Base-by-base conservation (phyloP, 2,113 vertebrate species). In the Chloebia gouldiae region DNA sequence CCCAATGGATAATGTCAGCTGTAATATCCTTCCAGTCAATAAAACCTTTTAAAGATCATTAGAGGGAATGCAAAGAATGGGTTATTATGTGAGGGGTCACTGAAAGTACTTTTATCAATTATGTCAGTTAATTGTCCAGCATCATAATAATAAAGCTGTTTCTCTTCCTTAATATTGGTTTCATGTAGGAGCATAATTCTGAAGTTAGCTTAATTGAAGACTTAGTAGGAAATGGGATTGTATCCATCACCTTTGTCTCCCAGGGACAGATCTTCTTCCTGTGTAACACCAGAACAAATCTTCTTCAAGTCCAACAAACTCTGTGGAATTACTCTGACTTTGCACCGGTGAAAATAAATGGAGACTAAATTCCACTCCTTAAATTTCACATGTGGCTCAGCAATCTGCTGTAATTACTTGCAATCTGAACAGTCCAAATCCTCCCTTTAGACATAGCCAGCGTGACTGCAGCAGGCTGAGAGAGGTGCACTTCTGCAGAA, bases 331-430 rank as follows among this genome's bases (percentile, higher is more conserved):
- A 60, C 85, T 96, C 88, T 86, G 95, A 90, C 90, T 97, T 94
- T 96, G 96, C 96, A 96, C 87, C 85, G 90, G 90, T 85, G 85
- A 68, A 88, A 96, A 68, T 92, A 96, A 95, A 75, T 51, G 13
- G 65, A 60, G 88, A 44, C 69, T 92, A 71, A 90, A 76, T 81
- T 73, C 61, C 51, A 28, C 50, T 65, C 66, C 80, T 81, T 87
- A 86, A 91, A 84, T 96, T 93, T 90, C 92, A 53, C 18, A 4
- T 68, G 51, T 13, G 13, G 49, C 68, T 90, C 83, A 76, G 81
- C 80, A 86, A 71, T 66, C 60, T 81, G 11, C 63, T 92, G 47
- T 57, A 70, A 79, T 86, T 85, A 37, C 65, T 93, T 95, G 65
- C 82, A 81, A 42, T 51, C 63, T 86, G 76, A 86, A 83, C 51